Evolutionary conservation across 2,113 vertebrate species (phyloP).

Genomic region (Coptodon rendalli): DNA sequence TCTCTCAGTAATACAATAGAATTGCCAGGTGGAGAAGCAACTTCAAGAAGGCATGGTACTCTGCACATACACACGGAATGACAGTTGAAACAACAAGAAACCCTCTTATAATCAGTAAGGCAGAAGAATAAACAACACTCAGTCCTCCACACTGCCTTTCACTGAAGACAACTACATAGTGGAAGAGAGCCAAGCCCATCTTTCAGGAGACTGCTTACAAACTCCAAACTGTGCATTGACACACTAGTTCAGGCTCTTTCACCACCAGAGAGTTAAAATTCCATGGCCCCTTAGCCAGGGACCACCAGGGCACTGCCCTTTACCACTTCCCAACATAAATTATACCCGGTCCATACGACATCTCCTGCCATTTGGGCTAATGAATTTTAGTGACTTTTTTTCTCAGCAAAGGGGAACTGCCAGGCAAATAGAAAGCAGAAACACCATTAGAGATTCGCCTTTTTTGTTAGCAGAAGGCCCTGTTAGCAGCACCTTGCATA

Average conservation of each 20-base stretch:
- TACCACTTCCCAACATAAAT: rapidly evolving
- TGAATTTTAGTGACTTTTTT: rapidly evolving
- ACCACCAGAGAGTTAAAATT: not conserved
- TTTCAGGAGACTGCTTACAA: not conserved
- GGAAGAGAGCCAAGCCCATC: not conserved
- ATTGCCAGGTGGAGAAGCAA: not conserved
- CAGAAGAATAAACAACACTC: not conserved
- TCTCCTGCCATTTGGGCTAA: not conserved
- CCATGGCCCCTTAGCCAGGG: not conserved
- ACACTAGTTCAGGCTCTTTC: not conserved
- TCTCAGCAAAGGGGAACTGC: not conserved
- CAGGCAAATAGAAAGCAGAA: not conserved
- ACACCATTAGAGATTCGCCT: rapidly evolving
- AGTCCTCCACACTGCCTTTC: rapidly evolving
- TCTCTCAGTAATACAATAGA: not conserved
- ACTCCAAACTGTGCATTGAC: rapidly evolving
- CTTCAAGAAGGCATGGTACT: rapidly evolving
- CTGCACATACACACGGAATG: rapidly evolving
- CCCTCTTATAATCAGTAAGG: not conserved
- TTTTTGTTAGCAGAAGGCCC: rapidly evolving
- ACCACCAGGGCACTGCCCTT: not conserved
- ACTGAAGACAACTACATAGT: not conserved
- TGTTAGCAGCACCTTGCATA: not conserved
- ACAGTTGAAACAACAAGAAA: not conserved
- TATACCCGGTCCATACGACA: rapidly evolving